Evolutionary conservation across 2,888 invertebrate species (phyloP).

Genomic region (Steinernema scapterisci): DNA sequence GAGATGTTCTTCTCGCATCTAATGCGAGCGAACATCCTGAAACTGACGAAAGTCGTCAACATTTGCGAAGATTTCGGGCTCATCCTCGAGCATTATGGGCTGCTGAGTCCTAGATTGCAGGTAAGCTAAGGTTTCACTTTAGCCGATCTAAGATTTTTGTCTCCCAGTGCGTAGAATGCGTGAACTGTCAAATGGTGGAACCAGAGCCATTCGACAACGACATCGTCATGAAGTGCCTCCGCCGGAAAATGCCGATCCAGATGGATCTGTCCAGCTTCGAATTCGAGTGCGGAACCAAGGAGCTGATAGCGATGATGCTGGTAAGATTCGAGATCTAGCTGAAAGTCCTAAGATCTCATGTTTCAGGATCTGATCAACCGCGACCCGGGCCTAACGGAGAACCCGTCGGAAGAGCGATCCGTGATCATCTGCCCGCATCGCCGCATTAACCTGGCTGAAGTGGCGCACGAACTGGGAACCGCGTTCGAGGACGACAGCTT

Average conservation of each 20-base stretch:
- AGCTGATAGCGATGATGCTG: neutral
- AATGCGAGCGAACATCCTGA: neutral
- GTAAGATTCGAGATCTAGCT: neutral
- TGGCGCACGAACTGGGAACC: constrained; percentile 8
- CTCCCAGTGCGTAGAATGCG: neutral
- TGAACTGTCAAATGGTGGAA: neutral
- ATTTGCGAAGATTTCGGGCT: constrained; percentile 19
- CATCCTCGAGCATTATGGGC: neutral
- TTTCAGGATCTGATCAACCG: constrained; percentile 17
- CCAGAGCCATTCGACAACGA: constrained; percentile 12
- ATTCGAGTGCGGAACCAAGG: neutral
- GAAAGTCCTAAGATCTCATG: neutral
- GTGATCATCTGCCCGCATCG: constrained; percentile 9
- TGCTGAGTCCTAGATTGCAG: neutral
- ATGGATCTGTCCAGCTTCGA: constrained; percentile 25
- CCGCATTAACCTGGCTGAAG: constrained; percentile 10
- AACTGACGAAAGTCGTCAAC: constrained; percentile 10
- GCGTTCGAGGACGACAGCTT: constrained; percentile 25
- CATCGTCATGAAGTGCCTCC: constrained; percentile 18
- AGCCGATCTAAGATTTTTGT: neutral
- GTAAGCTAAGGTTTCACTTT: neutral
- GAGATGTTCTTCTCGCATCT: constrained; percentile 21
- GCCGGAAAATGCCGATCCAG: neutral
- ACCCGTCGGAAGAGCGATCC: neutral
- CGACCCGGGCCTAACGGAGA: neutral